Evolutionary conservation across 2,888 invertebrate genomes (phyloP).

Genomic region (Caenorhabditis wallacei): DNA sequence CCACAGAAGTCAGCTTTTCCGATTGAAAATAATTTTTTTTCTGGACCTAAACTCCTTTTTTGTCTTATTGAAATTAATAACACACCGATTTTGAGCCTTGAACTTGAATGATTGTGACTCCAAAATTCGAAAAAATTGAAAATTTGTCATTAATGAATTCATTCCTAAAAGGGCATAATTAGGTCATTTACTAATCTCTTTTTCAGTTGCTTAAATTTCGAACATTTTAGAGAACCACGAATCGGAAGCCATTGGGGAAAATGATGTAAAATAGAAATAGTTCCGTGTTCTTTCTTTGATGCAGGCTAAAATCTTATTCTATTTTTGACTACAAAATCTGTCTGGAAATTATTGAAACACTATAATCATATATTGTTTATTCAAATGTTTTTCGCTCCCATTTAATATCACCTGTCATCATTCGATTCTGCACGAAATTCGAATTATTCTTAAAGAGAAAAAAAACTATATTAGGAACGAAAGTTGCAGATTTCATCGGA

Average conservation of each 20-base stretch:
- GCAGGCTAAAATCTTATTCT: not conserved
- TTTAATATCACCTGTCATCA: not conserved
- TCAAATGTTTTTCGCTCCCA: not conserved
- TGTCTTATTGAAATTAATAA: no score
- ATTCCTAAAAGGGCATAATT: not conserved
- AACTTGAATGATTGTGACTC: no score
- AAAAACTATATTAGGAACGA: not conserved
- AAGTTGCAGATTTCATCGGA: slow-evolving; percentile 25
- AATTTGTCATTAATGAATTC: no score
- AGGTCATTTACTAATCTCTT: not conserved
- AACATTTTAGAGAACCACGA: no score
- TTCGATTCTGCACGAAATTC: slow-evolving; percentile 18
- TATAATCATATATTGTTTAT: not conserved
- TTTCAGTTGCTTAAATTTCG: no score
- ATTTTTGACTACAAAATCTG: not conserved
- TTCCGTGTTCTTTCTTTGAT: not conserved
- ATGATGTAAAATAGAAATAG: not conserved
- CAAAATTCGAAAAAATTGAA: no score
- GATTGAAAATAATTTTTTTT: no score
- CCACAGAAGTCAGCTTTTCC: no score
- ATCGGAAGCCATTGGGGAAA: no score
- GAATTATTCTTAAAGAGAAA: not conserved
- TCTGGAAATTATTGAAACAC: slow-evolving; percentile 1
- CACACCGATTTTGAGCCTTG: no score
- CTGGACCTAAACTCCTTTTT: no score